These are phyloP conservation scores for Drepana falcataria DNA, from an alignment of 2,888 invertebrate species.

Conservation along the genomic window DNA sequence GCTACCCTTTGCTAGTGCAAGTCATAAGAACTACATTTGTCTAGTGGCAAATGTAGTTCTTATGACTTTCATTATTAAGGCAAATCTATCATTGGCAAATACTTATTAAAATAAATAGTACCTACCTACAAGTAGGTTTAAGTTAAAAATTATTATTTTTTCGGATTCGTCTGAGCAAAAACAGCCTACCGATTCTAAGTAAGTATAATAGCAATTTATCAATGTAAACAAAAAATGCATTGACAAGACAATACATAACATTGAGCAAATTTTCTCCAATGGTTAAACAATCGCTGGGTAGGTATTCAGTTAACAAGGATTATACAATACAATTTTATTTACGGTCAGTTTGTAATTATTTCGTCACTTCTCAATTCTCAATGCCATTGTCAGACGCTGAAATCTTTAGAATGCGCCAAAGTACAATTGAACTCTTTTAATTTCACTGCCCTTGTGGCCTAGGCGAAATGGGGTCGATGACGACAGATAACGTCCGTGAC, in stretches of 20 bases:
- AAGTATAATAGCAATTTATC: no score
- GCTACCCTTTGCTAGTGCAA: no score
- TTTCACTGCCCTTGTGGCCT: conserved; percentile 25
- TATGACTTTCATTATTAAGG: no score
- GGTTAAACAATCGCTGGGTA: not conserved
- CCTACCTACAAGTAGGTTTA: no score
- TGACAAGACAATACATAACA: not conserved
- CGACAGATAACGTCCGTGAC: conserved; percentile 17
- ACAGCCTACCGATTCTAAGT: no score
- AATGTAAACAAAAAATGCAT: not conserved
- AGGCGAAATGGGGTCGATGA: conserved; percentile 13
- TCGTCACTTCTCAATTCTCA: conserved; percentile 38
- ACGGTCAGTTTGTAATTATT: conserved; percentile 18
- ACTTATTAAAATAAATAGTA: no score
- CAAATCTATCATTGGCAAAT: no score
- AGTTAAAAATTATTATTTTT: no score
- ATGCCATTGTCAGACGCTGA: conserved; percentile 37
- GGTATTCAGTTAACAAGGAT: conserved; percentile 15
- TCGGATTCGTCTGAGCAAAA: no score
- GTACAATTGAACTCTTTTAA: conserved; percentile 13
- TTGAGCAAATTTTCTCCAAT: not conserved
- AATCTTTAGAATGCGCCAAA: conserved; percentile 24
- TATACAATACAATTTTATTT: conserved; percentile 23
- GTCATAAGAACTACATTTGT: no score
- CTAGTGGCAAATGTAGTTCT: no score